Percentiles rank a stretch among this genome's conserved stretches.
Conservation (phyloP, 2,797 vertebrate genomes). For the Setipinna tenuifilis region DNA sequence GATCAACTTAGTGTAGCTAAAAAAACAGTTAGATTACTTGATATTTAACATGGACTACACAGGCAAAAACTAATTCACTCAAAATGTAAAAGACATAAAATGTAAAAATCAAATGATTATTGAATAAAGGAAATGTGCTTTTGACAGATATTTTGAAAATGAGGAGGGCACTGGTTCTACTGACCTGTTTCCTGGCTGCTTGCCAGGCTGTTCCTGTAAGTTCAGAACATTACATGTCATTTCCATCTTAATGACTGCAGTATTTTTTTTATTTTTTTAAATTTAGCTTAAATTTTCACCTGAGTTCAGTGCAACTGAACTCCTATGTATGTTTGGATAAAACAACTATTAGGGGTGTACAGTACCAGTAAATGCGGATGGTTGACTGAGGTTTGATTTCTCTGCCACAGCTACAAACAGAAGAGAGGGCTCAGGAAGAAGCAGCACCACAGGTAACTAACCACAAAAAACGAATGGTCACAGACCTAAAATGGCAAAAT, state of each 20-base stretch:
- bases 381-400: neutral
- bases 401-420: neutral
- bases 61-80: neutral
- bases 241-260: neutral
- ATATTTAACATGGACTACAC: neutral
- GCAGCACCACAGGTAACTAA: neutral
- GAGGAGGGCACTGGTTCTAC: conserved; percentile 18
- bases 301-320: neutral
- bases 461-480: neutral
- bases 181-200: conserved; percentile 19
- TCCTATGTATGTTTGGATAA: too few species aligned
- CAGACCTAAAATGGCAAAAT: neutral
- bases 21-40: neutral
- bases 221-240: neutral
- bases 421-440: neutral
- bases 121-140: conserved; percentile 5
- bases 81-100: too few species aligned
- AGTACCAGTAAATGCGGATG: neutral
- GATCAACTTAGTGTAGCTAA: neutral
- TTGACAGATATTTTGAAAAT: conserved; percentile 26
- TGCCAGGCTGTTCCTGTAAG: conserved; percentile 20
- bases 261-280: neutral
- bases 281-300: neutral
- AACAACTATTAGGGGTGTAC: too few species aligned
- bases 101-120: neutral